Evolutionary conservation across 2,888 invertebrate genomes (phyloP), one percentile per base, ranked within the genome.

Genomic region (Dolichomitus sp.): DNA sequence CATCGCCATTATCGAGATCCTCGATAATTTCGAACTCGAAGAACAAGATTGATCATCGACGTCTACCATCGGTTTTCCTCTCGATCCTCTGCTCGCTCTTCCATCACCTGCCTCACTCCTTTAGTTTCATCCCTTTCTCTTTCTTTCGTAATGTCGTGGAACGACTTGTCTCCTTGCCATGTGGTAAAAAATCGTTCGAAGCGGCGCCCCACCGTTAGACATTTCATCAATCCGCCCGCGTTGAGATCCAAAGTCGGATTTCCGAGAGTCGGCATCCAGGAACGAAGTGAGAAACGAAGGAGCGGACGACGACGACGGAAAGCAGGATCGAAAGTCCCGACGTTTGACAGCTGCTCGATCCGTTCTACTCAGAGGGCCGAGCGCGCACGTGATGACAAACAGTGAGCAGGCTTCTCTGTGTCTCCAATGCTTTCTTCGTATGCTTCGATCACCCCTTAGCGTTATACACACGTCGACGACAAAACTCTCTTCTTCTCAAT

Each of bases 11-110:
- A 75, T 80, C 81, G 54, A 69, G 66, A 30, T 61, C 40, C 66
- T 83, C 73, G 81, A 83, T 85, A 76, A 85, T 85, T 83, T 83
- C 65, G 72, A 81, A 69, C 79, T 77, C 83, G 83, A 81, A 63
- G 65, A 76, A 79, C 83, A 85, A 81, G 85, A 85, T 85, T 85
- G 83, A 85, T 85, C 76, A 81, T 74, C 52, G 65, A 54, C 50
- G 76, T 82, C 66, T 42, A 37, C 75, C 61, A 54, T 40, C 45
- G 66, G 59, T 54, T 77, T 72, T 40, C 57, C 54, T 61, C 17
- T 40, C 9, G 48, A 77, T 74, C 48, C 61, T 68, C 65, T 40
- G 19, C 52, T 48, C 59, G 45, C 48, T 57, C 37, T 33, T n/a
- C 27, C 70, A 42, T 68, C 76, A 14, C 19, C 27, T 33, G 42